A percentile compares a stretch with the other conserved stretches of the same genome.
phyloP scores from a whole-genome alignment of 2,113 vertebrate species.

The Muntiacus reevesi region DNA sequence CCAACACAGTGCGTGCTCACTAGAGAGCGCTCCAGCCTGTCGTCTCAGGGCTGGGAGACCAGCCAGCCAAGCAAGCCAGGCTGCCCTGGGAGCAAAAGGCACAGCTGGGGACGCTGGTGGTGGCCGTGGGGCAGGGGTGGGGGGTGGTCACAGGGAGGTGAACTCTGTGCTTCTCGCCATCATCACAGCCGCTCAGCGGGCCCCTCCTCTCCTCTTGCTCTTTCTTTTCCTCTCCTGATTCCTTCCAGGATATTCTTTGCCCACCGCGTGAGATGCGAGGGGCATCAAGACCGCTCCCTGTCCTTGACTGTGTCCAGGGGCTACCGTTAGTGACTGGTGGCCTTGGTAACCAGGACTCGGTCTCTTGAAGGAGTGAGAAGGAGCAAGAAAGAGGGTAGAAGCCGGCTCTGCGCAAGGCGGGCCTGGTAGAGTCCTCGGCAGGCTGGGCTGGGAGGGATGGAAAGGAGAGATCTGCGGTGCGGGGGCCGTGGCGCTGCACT shows the following conservation, averaged over 20 bases:
- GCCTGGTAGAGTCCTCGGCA: accelerated
- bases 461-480: too few species aligned
- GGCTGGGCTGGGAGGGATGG: not conserved
- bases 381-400: too few species aligned
- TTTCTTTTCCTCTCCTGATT: not conserved
- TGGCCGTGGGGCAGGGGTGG: not conserved
- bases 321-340: not conserved
- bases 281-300: not conserved
- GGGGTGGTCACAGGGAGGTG: not conserved
- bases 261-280: not conserved
- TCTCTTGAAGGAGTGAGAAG: not conserved
- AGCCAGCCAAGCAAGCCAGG: not conserved
- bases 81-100: not conserved
- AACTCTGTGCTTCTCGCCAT: not conserved
- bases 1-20: not conserved
- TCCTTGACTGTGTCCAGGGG: not conserved
- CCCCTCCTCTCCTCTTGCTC: not conserved
- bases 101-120: not conserved
- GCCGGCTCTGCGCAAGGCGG: accelerated
- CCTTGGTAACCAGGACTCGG: not conserved
- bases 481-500: not conserved
- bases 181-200: not conserved
- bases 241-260: not conserved
- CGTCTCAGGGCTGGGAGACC: not conserved
- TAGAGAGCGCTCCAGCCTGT: not conserved